Percentiles rank a stretch among this genome's conserved stretches.
These are phyloP conservation scores for Leucopsar rothschildi DNA, from an alignment of 2,113 vertebrate species.

Conservation along the genomic window DNA sequence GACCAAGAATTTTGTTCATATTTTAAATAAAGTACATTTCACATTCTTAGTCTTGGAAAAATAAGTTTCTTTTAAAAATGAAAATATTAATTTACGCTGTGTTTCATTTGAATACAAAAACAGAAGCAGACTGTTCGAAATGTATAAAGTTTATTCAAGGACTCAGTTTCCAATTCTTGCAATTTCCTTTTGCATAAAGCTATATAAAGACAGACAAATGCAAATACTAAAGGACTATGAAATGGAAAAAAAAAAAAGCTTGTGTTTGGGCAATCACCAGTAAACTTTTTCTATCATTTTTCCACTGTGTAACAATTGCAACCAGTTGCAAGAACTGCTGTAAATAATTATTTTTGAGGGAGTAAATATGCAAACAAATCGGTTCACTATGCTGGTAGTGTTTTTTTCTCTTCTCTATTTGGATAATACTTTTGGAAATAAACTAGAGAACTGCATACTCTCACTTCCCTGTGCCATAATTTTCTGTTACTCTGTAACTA, in stretches of 20 bases:
- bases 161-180: constrained; percentile 11
- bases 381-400: neutral
- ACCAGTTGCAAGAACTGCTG: neutral
- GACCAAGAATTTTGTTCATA: neutral
- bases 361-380: neutral
- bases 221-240: neutral
- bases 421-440: neutral
- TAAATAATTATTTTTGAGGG: neutral
- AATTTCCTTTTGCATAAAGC: constrained; percentile 20
- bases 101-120: constrained; percentile 8
- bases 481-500: neutral
- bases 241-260: neutral
- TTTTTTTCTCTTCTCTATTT: neutral
- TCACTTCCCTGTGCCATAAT: neutral
- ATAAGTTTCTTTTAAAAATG: neutral
- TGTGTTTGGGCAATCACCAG: neutral
- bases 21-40: neutral
- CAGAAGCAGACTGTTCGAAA: constrained; percentile 32
- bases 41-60: neutral
- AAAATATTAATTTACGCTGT: neutral
- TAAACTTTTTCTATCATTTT: neutral
- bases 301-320: neutral
- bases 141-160: constrained; percentile 62
- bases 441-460: neutral
- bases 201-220: constrained; percentile 3